Evolutionary conservation across 2,797 vertebrate genomes (phyloP), one percentile per base, ranked within the genome.

Genomic region (Loris lydekkerianus): DNA sequence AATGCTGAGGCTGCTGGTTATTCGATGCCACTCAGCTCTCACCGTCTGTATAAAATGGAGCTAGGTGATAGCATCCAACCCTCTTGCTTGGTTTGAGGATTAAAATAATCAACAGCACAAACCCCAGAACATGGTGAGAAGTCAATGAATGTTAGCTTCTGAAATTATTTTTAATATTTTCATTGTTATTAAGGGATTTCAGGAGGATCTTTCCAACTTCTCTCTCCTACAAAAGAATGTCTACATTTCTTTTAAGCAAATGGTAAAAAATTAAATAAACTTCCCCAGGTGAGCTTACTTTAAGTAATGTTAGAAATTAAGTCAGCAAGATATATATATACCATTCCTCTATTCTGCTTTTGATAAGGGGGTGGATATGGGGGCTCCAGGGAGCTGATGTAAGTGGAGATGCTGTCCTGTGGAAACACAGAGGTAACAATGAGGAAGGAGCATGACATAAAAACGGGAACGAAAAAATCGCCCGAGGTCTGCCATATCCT

Each of bases 221-320:
- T 67, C 17, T 93, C 49, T 80, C 69, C 72, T 82, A 77, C 18
- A 65, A 81, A n/a, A 65, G n/a, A 61, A 67, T 77, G 15, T 89
- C 40, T 95, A 63, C 90, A 92, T 87, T 93, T 56, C 60, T 37
- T 81, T 94, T 80, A 95, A 53, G 60, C 49, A 31, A 96, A 90
- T 69, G 27, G 84, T 91, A 83, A 95, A 92, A 94, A 92, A 67
- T 60, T 94, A 89, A 88, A 78, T 46, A 92, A 86, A 90, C 61
- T 58, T 95, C 37, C 63, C 67, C 53, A 60, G 10, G 23, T 95
- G 20, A 53, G 31, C 95, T 96, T 76, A 72, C 60, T 76, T 82
- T 25, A 2, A 80, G 43, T 78, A 88, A 88, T 56, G 92, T 14
- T 23, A 60, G 49, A 73, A 86, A 89, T 69, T 88, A 86, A 90